phyloP scores from a whole-genome alignment of 2,797 vertebrate genomes.

The Eurystomus glaucurus region DNA sequence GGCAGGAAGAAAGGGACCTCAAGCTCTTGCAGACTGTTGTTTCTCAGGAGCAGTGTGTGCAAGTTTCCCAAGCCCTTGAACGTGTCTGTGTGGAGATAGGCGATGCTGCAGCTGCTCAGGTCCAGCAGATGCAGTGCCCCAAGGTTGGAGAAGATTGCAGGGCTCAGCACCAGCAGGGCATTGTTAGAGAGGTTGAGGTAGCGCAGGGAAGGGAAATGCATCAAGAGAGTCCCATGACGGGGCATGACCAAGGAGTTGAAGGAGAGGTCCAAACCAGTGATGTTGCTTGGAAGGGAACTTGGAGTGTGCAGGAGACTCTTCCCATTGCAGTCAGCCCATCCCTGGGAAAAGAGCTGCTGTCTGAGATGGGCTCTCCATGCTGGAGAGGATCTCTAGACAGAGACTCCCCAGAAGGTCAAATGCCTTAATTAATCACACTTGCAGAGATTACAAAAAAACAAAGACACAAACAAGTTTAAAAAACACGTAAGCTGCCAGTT shows the following conservation, averaged over 20 bases:
- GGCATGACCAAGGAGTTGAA: constrained; percentile 76
- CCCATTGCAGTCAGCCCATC: constrained; percentile 70
- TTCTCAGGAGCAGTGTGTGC: constrained; percentile 73
- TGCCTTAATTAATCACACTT: background rate
- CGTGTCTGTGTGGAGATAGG: constrained; percentile 42
- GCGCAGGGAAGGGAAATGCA: constrained; percentile 65
- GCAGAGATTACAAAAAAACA: background rate
- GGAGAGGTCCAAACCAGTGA: constrained; percentile 80
- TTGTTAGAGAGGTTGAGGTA: constrained; percentile 83
- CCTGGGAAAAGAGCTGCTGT: constrained; percentile 61
- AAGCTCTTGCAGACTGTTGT: constrained; percentile 65
- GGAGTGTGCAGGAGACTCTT: constrained; percentile 74
- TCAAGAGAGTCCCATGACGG: constrained; percentile 60
- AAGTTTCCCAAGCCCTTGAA: constrained; percentile 74
- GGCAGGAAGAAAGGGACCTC: constrained; percentile 9
- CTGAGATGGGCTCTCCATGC: background rate
- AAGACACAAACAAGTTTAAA: background rate
- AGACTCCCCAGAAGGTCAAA: background rate
- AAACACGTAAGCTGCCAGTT: background rate
- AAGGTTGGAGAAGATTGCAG: constrained; percentile 79
- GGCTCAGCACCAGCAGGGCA: constrained; percentile 82
- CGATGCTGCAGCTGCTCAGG: constrained; percentile 79
- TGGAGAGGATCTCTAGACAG: background rate
- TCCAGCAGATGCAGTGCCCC: constrained; percentile 73
- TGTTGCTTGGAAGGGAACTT: constrained; percentile 71